Evolutionary conservation across 2,797 vertebrate species (phyloP).

Genomic region (Onychomys arenicola): DNA sequence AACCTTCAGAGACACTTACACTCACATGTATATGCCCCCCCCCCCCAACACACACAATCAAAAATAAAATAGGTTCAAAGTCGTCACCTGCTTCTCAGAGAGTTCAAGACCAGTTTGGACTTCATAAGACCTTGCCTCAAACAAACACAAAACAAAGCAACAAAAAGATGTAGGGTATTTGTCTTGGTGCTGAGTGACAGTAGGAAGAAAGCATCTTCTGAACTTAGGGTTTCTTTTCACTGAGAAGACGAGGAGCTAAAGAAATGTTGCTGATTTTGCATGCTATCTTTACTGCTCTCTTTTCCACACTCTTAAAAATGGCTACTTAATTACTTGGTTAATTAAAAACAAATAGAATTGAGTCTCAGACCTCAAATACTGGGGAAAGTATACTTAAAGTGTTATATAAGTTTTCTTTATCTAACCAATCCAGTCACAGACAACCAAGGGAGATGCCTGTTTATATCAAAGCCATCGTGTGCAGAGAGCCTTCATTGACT

Average conservation of each 20-base stretch:
- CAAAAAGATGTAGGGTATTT: background rate
- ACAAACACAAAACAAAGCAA: background rate
- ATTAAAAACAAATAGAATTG: conserved; percentile 25
- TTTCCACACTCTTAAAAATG: background rate
- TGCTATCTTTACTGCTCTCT: background rate
- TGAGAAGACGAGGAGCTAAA: background rate
- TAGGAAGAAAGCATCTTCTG: background rate
- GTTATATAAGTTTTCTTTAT: background rate
- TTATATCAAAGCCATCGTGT: background rate
- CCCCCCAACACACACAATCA: background rate
- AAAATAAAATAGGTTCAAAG: background rate
- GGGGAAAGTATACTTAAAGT: background rate
- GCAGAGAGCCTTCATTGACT: background rate
- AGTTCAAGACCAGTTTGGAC: background rate
- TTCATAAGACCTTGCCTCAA: background rate
- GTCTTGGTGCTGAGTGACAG: background rate
- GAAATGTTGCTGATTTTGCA: background rate
- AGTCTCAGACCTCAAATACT: background rate
- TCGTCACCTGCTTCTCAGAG: background rate
- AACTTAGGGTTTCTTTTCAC: background rate
- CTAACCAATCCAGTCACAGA: background rate
- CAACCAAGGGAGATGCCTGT: background rate
- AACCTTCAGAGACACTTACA: background rate
- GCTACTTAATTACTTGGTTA: background rate
- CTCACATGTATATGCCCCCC: too few species aligned